Percentiles rank a stretch among this genome's conserved stretches.
Evolutionary conservation across 1,140 invertebrate genomes (phyloP).

Genomic region (Potamilus streckersoni): DNA sequence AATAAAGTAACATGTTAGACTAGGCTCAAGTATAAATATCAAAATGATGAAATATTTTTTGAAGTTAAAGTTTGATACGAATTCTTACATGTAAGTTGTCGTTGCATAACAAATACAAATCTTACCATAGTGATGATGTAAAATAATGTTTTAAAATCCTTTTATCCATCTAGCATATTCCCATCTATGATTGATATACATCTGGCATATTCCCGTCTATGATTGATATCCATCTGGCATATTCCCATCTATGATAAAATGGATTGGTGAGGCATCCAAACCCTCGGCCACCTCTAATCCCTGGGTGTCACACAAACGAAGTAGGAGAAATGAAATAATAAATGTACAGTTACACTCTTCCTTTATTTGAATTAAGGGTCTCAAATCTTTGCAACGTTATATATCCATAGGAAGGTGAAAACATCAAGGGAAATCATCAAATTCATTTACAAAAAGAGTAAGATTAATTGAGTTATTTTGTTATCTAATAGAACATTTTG

Average conservation of each 20-base stretch:
- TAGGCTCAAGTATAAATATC: background rate
- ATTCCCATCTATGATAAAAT: constrained; percentile 37
- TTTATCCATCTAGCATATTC: constrained; percentile 32
- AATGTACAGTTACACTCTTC: too few relatives aligned
- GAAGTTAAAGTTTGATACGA: background rate
- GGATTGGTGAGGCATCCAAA: constrained; percentile 24
- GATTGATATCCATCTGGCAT: constrained; percentile 35
- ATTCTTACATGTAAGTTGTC: background rate
- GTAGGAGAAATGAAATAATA: background rate
- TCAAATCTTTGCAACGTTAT: too few relatives aligned
- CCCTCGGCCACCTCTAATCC: constrained; percentile 29
- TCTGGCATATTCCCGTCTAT: constrained; percentile 41
- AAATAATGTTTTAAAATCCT: constrained; percentile 6
- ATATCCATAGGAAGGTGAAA: too few relatives aligned
- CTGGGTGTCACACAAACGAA: constrained; percentile 31
- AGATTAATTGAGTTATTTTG: too few relatives aligned
- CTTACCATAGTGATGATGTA: too few relatives aligned
- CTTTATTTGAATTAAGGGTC: too few relatives aligned
- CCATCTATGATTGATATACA: constrained; percentile 36
- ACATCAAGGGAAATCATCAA: too few relatives aligned
- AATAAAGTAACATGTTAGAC: too few relatives aligned
- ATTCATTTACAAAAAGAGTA: too few relatives aligned
- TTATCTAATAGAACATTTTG: too few relatives aligned
- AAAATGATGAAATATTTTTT: background rate
- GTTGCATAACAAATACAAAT: too few relatives aligned